Conservation (phyloP, 2,888 invertebrate species). For the Unio pictorum region DNA sequence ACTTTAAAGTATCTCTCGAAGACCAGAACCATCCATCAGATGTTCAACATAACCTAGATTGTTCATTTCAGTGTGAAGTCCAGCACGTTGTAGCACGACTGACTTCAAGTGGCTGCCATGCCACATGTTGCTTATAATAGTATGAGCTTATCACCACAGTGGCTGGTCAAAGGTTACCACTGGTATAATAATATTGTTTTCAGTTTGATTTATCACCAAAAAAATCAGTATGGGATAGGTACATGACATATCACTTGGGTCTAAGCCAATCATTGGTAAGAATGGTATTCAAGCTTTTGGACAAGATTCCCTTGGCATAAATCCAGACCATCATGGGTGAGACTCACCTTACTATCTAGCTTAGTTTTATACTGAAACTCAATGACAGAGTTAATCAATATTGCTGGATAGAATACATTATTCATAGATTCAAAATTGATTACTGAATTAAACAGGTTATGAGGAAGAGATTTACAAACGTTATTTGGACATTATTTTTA, state of each 20-base stretch:
- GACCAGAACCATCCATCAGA: constrained; percentile 23
- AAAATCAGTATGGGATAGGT: constrained; percentile 29
- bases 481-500: no score
- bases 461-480: no score
- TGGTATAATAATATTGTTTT: constrained; percentile 12
- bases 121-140: constrained; percentile 13
- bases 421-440: no score
- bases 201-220: constrained; percentile 12
- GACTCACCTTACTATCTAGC: no score
- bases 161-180: constrained; percentile 42
- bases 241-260: constrained; percentile 27
- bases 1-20: neutral
- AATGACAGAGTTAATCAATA: no score
- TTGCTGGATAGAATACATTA: no score
- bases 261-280: constrained; percentile 25
- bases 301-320: constrained; percentile 10
- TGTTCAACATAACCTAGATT: constrained; percentile 40
- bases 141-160: constrained; percentile 28
- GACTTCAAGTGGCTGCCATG: constrained; percentile 5
- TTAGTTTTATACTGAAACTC: neutral
- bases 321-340: no score
- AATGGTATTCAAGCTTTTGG: constrained; percentile 15
- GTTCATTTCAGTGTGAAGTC: constrained; percentile 30
- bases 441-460: no score
- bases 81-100: constrained; percentile 14